Percentiles rank a stretch among this genome's conserved stretches.
phyloP scores from a whole-genome alignment of 2,113 vertebrate genomes.

The Tonatia bakeri region DNA sequence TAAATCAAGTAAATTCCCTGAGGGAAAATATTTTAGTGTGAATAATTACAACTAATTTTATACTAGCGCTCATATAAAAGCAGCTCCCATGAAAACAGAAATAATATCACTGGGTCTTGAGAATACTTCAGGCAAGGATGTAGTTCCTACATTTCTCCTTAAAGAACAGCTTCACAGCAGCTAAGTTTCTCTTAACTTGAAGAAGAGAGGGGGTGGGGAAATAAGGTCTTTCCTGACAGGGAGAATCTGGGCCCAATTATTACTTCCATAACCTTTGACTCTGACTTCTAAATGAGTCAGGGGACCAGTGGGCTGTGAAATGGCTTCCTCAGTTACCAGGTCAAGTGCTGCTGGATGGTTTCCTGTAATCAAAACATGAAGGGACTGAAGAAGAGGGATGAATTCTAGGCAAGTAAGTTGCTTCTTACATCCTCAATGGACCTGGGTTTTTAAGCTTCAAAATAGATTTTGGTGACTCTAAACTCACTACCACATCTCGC shows the following conservation, averaged over 20 bases:
- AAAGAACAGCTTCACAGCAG: not conserved
- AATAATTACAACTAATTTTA: slow-evolving; percentile 21
- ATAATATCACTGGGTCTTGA: not conserved
- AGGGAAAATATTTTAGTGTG: slow-evolving; percentile 8
- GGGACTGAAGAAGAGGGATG: not conserved
- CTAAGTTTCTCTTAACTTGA: not conserved
- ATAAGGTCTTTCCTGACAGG: slow-evolving; percentile 20
- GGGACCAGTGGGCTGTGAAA: slow-evolving; percentile 63
- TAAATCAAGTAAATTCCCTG: slow-evolving; percentile 41
- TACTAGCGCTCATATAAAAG: slow-evolving; percentile 7
- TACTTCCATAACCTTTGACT: slow-evolving; percentile 62
- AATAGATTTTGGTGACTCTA: slow-evolving; percentile 12
- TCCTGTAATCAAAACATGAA: slow-evolving; percentile 38
- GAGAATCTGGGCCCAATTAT: slow-evolving; percentile 56
- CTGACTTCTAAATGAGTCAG: slow-evolving; percentile 46
- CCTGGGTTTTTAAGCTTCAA: slow-evolving; percentile 11
- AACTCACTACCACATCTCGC: not conserved
- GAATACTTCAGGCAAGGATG: not conserved
- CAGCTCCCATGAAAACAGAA: slow-evolving; percentile 14
- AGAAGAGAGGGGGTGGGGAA: not conserved
- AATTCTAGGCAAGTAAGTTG: not conserved
- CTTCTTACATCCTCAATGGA: not conserved
- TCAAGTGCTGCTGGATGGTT: slow-evolving; percentile 47
- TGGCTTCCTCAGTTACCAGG: slow-evolving; percentile 54
- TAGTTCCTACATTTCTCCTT: slow-evolving; percentile 36